Percentiles rank a stretch among this genome's conserved stretches.
phyloP scores from a whole-genome alignment of 2,888 invertebrate genomes.

The Pammene aurita region DNA sequence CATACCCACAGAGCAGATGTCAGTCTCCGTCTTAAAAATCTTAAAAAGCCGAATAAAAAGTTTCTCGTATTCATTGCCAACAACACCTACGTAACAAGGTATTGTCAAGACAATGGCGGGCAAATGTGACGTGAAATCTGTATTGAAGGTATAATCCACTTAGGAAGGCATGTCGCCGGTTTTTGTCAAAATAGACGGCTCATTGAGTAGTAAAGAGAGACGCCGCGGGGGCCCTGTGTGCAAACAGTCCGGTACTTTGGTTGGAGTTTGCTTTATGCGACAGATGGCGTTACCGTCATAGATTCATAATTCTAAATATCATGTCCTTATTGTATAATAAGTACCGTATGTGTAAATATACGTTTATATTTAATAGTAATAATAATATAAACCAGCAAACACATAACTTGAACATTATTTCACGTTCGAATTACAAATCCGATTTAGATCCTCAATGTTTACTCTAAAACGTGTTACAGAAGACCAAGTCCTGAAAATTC shows the following conservation, averaged over 20 bases:
- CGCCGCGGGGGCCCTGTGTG: constrained; percentile 77
- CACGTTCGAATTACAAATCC: no score
- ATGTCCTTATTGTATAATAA: no score
- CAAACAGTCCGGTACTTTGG: constrained; percentile 59
- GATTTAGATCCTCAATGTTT: no score
- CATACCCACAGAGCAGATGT: constrained; percentile 70
- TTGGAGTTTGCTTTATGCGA: constrained; percentile 41
- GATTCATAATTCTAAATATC: neutral
- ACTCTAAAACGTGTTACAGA: no score
- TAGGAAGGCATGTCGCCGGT: constrained; percentile 77
- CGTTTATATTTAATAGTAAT: no score
- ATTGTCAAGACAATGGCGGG: constrained; percentile 72
- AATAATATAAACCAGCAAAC: no score
- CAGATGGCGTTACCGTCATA: constrained; percentile 60
- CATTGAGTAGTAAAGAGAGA: constrained; percentile 77
- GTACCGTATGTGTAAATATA: no score
- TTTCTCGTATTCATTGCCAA: constrained; percentile 68
- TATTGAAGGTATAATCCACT: constrained; percentile 77
- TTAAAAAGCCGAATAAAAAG: constrained; percentile 68
- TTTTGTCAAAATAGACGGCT: constrained; percentile 76
- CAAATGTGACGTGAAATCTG: constrained; percentile 81
- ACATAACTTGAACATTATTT: no score
- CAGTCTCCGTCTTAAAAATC: constrained; percentile 57
- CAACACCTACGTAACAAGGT: constrained; percentile 78
- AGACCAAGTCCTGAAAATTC: no score